Evolutionary conservation across 2,113 vertebrate species (phyloP).

Genomic region (Catharus fuscescens): DNA sequence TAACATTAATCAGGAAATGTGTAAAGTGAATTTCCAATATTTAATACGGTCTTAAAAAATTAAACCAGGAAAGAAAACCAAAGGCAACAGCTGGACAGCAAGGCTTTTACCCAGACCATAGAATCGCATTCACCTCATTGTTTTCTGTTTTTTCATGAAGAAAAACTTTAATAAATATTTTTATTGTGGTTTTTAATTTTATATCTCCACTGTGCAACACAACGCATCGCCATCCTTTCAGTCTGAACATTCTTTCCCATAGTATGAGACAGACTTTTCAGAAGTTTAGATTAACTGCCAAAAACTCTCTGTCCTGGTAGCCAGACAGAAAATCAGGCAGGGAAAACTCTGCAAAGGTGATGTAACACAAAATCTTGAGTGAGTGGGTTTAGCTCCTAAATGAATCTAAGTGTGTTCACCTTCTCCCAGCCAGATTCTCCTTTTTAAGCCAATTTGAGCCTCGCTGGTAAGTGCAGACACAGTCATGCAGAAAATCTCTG

Average conservation of each 20-base stretch:
- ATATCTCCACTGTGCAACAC: neutral
- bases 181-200: neutral
- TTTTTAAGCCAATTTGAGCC: slow-evolving; percentile 29
- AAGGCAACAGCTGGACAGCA: neutral
- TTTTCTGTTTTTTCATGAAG: neutral
- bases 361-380: neutral
- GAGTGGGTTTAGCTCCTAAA: neutral
- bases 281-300: neutral
- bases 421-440: neutral
- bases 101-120: neutral
- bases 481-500: slow-evolving; percentile 20
- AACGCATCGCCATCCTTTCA: neutral
- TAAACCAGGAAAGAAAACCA: neutral
- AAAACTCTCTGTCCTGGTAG: neutral
- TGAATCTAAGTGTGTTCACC: neutral
- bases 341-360: slow-evolving; percentile 19
- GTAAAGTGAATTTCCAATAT: neutral
- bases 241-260: neutral
- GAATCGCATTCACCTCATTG: rapidly evolving
- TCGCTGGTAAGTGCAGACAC: slow-evolving; percentile 12
- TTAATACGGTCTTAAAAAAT: neutral
- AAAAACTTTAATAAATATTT: neutral
- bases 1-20: neutral
- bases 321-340: neutral
- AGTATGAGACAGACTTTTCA: neutral